phyloP scores from a whole-genome alignment of 92 coral and sea anemone species.

The Siderastrea radians region DNA sequence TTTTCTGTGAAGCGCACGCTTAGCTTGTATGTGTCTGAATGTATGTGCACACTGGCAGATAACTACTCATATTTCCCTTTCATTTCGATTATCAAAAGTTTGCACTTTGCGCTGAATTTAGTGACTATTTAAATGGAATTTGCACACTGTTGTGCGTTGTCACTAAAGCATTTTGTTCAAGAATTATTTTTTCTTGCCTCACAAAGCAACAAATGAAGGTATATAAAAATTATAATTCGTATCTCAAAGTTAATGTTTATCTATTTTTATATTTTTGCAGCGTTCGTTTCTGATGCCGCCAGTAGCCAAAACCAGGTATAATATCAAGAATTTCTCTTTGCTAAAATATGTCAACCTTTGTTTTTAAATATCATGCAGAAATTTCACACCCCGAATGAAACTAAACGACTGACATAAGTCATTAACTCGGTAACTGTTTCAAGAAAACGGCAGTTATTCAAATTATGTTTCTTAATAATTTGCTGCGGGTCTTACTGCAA shows the following conservation, averaged over 20 bases:
- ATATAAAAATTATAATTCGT: background rate
- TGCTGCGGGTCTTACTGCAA: background rate
- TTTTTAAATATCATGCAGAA: background rate
- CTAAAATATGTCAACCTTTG: background rate
- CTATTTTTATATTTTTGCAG: constrained; percentile 9
- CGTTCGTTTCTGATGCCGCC: background rate
- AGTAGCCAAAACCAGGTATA: constrained; percentile 14
- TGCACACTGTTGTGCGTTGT: background rate
- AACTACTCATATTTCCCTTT: background rate
- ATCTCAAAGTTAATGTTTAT: background rate
- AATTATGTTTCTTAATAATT: background rate
- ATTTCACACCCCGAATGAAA: background rate
- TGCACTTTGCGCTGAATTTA: too few relatives aligned
- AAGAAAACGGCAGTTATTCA: background rate
- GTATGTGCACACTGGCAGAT: background rate
- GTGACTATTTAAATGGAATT: background rate
- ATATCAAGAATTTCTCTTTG: background rate
- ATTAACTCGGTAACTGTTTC: background rate
- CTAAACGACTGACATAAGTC: too few relatives aligned
- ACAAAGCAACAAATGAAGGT: background rate
- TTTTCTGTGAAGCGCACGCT: background rate
- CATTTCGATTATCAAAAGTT: background rate
- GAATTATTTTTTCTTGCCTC: background rate
- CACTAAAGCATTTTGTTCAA: background rate
- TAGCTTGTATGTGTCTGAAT: background rate